Conservation (phyloP, 2,888 invertebrate species). For the Euspilapteryx auroguttella region DNA sequence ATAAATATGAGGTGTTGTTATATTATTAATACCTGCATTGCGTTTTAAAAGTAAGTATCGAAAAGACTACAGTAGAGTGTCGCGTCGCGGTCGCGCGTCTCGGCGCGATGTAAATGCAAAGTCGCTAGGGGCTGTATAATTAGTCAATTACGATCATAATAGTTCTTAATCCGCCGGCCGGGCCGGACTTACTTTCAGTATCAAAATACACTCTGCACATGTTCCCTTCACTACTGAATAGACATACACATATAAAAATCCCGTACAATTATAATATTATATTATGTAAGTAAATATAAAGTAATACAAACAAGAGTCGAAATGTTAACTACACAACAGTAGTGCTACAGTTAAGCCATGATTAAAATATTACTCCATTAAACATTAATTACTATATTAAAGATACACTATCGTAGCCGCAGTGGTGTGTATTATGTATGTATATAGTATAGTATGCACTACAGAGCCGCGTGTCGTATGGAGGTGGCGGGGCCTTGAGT, state of each 20-base stretch:
- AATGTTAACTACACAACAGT: conserved; percentile 57
- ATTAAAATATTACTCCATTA: conserved; percentile 49
- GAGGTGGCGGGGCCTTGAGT: conserved; percentile 12
- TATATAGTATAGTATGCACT: no score
- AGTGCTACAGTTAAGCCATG: conserved; percentile 53
- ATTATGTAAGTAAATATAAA: conserved; percentile 55
- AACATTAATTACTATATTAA: conserved; percentile 44
- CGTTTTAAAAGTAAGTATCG: conserved; percentile 47
- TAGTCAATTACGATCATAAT: conserved; percentile 64
- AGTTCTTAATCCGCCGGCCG: conserved; percentile 23
- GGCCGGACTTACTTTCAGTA: conserved; percentile 24
- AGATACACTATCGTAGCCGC: no score
- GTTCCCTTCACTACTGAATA: conserved; percentile 53
- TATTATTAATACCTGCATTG: conserved; percentile 61
- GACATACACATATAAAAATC: conserved; percentile 61
- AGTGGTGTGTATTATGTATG: conserved; percentile 3
- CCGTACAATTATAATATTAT: conserved; percentile 43
- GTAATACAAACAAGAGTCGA: conserved; percentile 58
- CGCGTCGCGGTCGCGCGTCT: conserved; percentile 18
- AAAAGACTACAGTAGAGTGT: conserved; percentile 41
- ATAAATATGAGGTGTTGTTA: conserved; percentile 54
- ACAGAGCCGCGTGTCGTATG: no score
- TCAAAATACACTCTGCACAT: conserved; percentile 57
- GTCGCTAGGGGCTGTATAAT: conserved; percentile 35
- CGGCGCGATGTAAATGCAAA: conserved; percentile 24